These are phyloP conservation scores for Oncorhynchus mykiss DNA, from an alignment of 2,113 vertebrate genomes.

Conservation along the genomic window DNA sequence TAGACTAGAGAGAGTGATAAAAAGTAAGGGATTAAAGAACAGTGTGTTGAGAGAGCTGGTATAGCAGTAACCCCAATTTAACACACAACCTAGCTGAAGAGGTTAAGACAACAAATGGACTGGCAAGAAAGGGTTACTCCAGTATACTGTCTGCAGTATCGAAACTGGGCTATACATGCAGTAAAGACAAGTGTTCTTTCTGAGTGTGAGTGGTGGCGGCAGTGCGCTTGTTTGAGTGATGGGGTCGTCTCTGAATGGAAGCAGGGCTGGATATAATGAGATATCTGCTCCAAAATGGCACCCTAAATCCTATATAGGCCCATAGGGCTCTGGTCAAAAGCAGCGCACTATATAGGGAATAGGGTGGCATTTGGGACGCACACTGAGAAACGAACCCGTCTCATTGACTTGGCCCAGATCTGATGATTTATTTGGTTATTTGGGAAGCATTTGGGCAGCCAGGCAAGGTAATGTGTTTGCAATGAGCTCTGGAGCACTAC, in stretches of 20 bases:
- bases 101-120: constrained; percentile 53
- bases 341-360: no score
- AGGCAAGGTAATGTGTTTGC: constrained; percentile 67
- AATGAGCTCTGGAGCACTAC: constrained; percentile 54
- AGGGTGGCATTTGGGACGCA: background rate
- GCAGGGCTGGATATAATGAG: constrained; percentile 57
- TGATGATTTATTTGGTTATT: constrained; percentile 73
- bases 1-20: background rate
- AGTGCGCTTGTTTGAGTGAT: constrained; percentile 36
- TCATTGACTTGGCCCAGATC: constrained; percentile 72
- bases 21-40: constrained; percentile 20
- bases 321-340: constrained; percentile 15
- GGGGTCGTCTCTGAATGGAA: constrained; percentile 56
- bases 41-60: constrained; percentile 21
- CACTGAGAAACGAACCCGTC: constrained; percentile 19
- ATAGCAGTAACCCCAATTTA: constrained; percentile 55
- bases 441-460: constrained; percentile 67
- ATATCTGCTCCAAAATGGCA: constrained; percentile 19
- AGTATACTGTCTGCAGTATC: constrained; percentile 49
- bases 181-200: background rate
- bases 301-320: constrained; percentile 5
- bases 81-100: constrained; percentile 40
- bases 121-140: constrained; percentile 56
- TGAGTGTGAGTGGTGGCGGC: background rate
- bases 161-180: constrained; percentile 59